Evolutionary conservation across 2,888 invertebrate genomes (phyloP), one percentile per base, ranked within the genome.

Genomic region (Girardia tigrina): DNA sequence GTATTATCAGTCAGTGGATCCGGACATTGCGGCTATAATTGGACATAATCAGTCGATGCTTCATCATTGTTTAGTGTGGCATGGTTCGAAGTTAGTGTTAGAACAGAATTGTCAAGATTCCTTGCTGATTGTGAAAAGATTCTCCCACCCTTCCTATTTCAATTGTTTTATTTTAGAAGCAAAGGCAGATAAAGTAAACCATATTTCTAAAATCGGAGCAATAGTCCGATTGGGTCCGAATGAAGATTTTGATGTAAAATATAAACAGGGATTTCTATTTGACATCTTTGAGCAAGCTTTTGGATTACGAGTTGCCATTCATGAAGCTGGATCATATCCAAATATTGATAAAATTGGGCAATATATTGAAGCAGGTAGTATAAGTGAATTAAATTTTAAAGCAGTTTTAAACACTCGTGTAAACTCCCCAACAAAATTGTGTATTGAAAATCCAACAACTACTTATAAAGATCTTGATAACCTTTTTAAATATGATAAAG

Each of bases 251-350:
- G 71, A 76, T 26, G 42, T 69, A 8, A 14, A 28, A 1, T 42
- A 77, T 42, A 42, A 70, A 71, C 42, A 77, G n/a, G 71, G 69
- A 12, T 77, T 77, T 76, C 28, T 77, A 8, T 71, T 72, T 36
- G 74, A 77, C 36, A 29, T 77, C 1, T 77, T 77, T 56, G 71
- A 77, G 26, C 77, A 77, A 42, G 77, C 77, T 23, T 76, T 56
- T 20, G 77, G 77, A 12, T 71, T 77, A 28, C 69, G 77, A 26
- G 74, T 77, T 0, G 77, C 26, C 4, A 29, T 77, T 71, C 77
- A 77, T 36, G 77, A 77, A 70, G 77, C 77, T 6, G 75, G 76
- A 1, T 20, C 20, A 29, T 72, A 71, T 16, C 70, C 76, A 20
- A 29, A 77, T 42, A 29, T 77, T 1, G 56, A 71, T 26, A 27